phyloP scores from a whole-genome alignment of 2,888 invertebrate species.

The Lepidocyrtinus sp. region DNA sequence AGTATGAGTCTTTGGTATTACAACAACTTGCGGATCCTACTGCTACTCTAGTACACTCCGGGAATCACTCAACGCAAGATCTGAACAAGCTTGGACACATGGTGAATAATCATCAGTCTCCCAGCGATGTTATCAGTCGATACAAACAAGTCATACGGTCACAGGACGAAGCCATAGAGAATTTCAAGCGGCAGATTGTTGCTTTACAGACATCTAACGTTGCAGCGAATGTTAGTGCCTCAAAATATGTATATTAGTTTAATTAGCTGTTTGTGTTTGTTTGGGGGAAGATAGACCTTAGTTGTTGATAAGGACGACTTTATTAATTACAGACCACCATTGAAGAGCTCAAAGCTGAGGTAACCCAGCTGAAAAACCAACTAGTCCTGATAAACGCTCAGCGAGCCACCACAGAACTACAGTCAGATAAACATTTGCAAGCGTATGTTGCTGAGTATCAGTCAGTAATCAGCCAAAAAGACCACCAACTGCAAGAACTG shows the following conservation, averaged over 20 bases:
- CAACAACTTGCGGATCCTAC: slow-evolving; percentile 64
- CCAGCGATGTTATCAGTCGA: slow-evolving; percentile 68
- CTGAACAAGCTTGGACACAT: slow-evolving; percentile 63
- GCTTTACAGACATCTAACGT: slow-evolving; percentile 53
- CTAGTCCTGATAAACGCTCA: slow-evolving; percentile 68
- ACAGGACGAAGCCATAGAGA: slow-evolving; percentile 67
- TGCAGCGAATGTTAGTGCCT: slow-evolving; percentile 60
- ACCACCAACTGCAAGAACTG: slow-evolving; percentile 78
- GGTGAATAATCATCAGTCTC: slow-evolving; percentile 67
- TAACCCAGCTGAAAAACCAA: slow-evolving; percentile 69
- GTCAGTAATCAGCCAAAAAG: slow-evolving; percentile 80
- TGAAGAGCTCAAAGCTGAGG: slow-evolving; percentile 65
- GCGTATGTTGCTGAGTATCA: slow-evolving; percentile 62
- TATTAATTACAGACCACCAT: slow-evolving; percentile 54
- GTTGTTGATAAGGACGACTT: neutral
- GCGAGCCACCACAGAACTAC: slow-evolving; percentile 56
- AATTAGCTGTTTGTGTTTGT: neutral
- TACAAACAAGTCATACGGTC: slow-evolving; percentile 69
- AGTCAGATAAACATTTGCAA: slow-evolving; percentile 41
- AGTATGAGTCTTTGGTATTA: slow-evolving; percentile 67
- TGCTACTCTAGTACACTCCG: slow-evolving; percentile 36
- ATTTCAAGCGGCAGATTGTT: slow-evolving; percentile 63
- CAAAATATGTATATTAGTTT: neutral
- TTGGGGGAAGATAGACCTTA: neutral
- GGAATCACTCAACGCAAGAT: slow-evolving; percentile 50